Evolutionary conservation across 2,113 vertebrate species (phyloP), one percentile per base, ranked within the genome.

Genomic region (Rhabdomys dilectus): DNA sequence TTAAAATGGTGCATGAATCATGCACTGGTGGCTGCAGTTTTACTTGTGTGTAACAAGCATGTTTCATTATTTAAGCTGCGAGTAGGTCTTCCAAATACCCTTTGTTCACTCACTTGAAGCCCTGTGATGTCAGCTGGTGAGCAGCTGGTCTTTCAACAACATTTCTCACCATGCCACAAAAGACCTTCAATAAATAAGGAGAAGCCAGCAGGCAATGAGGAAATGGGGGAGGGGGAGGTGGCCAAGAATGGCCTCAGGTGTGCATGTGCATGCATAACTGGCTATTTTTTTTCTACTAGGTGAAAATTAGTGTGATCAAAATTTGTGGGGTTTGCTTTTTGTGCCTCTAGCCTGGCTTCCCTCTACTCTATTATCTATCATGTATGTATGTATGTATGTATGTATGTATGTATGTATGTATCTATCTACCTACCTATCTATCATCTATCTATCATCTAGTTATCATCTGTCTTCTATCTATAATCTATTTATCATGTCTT

Each of bases 61-160:
- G 24, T 78, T 93, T 93, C 89, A 88, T 95, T 89, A 78, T 91
- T 93, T 93, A 60, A 90, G 84, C 95, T 31, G 3, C 51, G 9
- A 3, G 51, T 48, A 24, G 64, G 70, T 53, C 80, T 76, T 53
- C 60, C 60, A 82, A 60, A 80, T 2, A 1, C 15, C 22, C 76
- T 89, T 85, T 48, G 56, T 85, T 88, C 75, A 45, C 12, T 70
- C 3, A 12, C 3, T 64, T 86, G 45, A 91, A 62, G 48, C 56
- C 72, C 75, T 48, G 60, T 53, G 7, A 24, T 89, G 24, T n/a
- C 31, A 31, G 36, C 36, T 26, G 17, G 64, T 58, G 36, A 95
- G n/a, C 10, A 29, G 21, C 81, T 84, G 22, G 60, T 85, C 84
- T 95, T 80, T 89, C 29, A 84, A 19, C 66, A 31, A 16, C 45